These are phyloP conservation scores for Phylloscopus whistleri DNA, from an alignment of 2,113 vertebrate species.

Conservation along the genomic window DNA sequence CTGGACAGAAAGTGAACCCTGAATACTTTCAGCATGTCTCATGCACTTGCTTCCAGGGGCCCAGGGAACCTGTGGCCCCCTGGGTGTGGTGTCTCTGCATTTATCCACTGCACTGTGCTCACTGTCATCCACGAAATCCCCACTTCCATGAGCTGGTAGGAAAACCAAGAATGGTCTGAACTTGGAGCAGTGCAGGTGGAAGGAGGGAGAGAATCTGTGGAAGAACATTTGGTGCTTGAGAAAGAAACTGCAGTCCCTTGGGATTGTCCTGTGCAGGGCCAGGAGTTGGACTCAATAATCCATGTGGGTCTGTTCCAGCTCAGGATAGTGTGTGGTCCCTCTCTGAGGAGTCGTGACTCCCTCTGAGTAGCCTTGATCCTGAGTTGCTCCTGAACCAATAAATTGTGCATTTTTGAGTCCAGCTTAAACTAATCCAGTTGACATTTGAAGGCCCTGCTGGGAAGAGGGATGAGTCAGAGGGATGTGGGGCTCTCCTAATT, in stretches of 20 bases:
- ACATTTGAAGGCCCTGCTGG: neutral
- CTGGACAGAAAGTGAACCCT: neutral
- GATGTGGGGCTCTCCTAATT: neutral
- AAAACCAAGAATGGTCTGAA: neutral
- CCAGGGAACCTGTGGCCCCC: no score
- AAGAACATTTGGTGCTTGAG: neutral
- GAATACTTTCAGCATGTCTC: neutral
- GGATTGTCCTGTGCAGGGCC: neutral
- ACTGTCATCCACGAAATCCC: neutral
- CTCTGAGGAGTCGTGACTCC: neutral
- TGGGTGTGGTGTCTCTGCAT: neutral
- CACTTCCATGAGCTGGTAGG: neutral
- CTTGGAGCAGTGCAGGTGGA: neutral
- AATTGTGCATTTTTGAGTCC: neutral
- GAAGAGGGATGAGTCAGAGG: conserved; percentile 15
- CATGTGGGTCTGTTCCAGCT: neutral
- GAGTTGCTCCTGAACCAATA: neutral
- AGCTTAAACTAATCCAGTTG: neutral
- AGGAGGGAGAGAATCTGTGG: neutral
- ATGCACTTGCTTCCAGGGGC: neutral
- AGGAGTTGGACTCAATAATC: neutral
- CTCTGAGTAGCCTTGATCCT: neutral
- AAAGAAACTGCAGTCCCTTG: neutral
- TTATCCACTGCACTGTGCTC: neutral
- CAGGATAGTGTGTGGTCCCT: neutral